Percentiles rank a stretch among this genome's conserved stretches.
Evolutionary conservation across 2,888 invertebrate species (phyloP).

Genomic region (Nebria brevicollis): DNA sequence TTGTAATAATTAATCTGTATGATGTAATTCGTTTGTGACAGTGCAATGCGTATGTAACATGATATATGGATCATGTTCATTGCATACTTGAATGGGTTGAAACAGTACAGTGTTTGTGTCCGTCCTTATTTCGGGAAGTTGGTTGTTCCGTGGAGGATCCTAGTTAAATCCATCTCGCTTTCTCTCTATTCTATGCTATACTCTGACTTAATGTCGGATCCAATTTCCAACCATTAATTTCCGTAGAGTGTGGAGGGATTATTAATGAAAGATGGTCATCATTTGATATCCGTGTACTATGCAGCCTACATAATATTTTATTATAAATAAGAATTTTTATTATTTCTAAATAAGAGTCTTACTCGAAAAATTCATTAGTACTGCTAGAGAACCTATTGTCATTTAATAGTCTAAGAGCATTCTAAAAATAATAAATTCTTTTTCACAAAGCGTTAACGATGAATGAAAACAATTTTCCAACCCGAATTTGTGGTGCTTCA

Average conservation of each 20-base stretch:
- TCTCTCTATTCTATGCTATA: slow-evolving; percentile 52
- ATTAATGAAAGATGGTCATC: no score
- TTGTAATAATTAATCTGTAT: slow-evolving; percentile 6
- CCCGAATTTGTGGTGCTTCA: not conserved
- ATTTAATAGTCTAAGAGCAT: no score
- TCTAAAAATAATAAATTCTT: not conserved
- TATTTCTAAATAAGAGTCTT: not conserved
- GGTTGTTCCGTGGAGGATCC: slow-evolving; percentile 58
- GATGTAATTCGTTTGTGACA: slow-evolving; percentile 2
- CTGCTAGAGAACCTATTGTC: no score
- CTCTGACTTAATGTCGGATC: slow-evolving; percentile 50
- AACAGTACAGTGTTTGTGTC: not conserved
- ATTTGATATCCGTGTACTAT: no score
- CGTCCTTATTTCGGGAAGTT: slow-evolving; percentile 25
- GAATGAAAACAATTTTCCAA: not conserved
- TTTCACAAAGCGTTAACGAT: not conserved
- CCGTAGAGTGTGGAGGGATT: no score
- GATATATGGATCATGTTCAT: not conserved
- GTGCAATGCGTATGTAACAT: not conserved
- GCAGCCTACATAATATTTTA: no score
- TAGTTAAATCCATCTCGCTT: slow-evolving; percentile 61
- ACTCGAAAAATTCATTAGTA: not conserved
- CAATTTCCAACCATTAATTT: slow-evolving; percentile 39
- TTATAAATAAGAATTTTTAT: no score
- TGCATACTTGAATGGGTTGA: not conserved